Evolutionary conservation across 2,113 vertebrate species (phyloP), one percentile per base, ranked within the genome.

Genomic region (Sclerurus mexicanus): DNA sequence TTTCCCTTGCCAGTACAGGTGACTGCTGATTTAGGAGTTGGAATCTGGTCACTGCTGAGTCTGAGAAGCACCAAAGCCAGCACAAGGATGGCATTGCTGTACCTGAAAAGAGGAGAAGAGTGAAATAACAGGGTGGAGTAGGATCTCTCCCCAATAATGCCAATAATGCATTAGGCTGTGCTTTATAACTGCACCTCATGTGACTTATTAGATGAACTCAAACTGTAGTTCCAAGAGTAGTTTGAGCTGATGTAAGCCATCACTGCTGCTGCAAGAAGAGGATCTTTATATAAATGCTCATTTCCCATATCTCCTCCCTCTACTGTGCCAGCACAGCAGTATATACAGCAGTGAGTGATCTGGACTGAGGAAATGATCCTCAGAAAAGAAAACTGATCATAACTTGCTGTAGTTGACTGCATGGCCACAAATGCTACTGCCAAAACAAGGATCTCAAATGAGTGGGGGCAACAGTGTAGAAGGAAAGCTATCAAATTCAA

Each of bases 381-480:
- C 7, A 4, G 4, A 2, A n/a, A 55, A 63, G 24, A 42, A 66
- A 22, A 6, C 37, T 62, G 74, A 49, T 71, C 17, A 35, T 40
- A 63, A 63, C 22, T 55, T 63, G 6, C 23, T 59, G 16, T 68
- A 49, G 47, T 25, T 85, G 56, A 40, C 47, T 39, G 12, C 39
- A 64, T 12, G 30, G 23, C 14, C 28, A 72, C 46, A 67, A 84
- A 64, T 22, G 28, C 33, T 78, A 75, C 55, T 72, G 30, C 56
- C 60, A 85, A 73, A 85, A 47, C 4, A 8, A 82, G 31, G 23
- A 62, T 49, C 24, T 73, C 10, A 4, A 40, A 28, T 11, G 30
- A 72, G 7, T 23, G 8, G 3, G 16, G 13, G 8, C 4, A 60
- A 60, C 0, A 1, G 4, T 9, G 12, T 3, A 3, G 15, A 82